Conservation (phyloP, 1,140 invertebrate species). For the Gerris buenoi region DNA sequence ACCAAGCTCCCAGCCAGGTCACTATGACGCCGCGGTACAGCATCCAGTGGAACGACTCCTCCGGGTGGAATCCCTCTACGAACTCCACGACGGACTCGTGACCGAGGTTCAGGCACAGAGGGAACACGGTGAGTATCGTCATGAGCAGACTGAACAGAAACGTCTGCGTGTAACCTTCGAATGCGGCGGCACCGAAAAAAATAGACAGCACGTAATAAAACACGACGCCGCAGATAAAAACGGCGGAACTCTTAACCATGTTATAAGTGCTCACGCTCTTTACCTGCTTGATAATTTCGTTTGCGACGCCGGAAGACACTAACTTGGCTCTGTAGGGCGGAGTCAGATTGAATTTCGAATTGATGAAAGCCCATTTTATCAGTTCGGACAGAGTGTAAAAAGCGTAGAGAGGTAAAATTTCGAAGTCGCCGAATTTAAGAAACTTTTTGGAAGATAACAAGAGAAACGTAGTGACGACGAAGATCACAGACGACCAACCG, state of each 20-base stretch:
- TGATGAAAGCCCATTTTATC: constrained; percentile 3
- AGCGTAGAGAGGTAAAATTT: background rate
- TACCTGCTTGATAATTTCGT: background rate
- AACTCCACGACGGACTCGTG: constrained; percentile 28
- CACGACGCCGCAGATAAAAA: constrained; percentile 5
- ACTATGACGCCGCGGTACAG: constrained; percentile 40
- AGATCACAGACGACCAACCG: background rate
- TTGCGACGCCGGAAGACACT: background rate
- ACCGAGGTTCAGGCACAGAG: constrained; percentile 43
- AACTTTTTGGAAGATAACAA: background rate
- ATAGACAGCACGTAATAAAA: constrained; percentile 45
- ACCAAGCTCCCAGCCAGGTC: constrained; percentile 68
- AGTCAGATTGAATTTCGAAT: background rate
- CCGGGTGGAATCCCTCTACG: constrained; percentile 11
- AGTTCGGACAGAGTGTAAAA: constrained; percentile 5
- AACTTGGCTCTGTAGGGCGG: background rate
- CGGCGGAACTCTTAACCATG: constrained; percentile 5
- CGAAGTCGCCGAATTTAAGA: background rate
- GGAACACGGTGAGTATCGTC: constrained; percentile 47
- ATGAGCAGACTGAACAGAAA: constrained; percentile 50
- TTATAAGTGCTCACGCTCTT: constrained; percentile 3
- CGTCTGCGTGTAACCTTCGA: constrained; percentile 48
- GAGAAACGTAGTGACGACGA: background rate
- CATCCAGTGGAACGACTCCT: constrained; percentile 37
- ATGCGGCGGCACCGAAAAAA: constrained; percentile 57